Percentiles rank a stretch among this genome's conserved stretches.
Evolutionary conservation across 2,113 vertebrate species (phyloP).

Genomic region (Microtus ochrogaster): DNA sequence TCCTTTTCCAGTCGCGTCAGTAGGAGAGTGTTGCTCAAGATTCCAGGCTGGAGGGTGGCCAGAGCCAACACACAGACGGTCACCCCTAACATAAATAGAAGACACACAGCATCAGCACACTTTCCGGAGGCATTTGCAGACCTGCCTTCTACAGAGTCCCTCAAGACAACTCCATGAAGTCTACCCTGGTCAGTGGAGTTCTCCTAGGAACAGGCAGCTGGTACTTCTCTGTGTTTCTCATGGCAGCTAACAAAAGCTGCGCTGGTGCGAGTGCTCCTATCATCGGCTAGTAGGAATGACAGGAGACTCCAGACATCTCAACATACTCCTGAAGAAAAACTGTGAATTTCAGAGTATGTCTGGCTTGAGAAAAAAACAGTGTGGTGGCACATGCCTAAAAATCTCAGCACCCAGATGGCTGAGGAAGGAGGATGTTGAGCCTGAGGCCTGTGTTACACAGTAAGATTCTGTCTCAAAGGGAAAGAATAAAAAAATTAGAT

Average conservation of each 20-base stretch:
- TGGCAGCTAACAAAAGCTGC: neutral
- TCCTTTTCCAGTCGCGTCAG: conserved; percentile 90
- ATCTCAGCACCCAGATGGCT: neutral
- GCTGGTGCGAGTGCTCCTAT: neutral
- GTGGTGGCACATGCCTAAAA: neutral
- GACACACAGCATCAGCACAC: neutral
- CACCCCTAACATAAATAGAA: conserved; percentile 85
- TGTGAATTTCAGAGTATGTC: neutral
- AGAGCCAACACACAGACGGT: conserved; percentile 91
- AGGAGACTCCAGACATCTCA: neutral
- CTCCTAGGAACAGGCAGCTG: neutral
- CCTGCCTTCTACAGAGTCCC: neutral
- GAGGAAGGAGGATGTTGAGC: neutral
- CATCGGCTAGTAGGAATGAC: neutral
- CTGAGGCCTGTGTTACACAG: neutral
- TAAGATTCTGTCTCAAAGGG: neutral
- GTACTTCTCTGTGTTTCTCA: neutral
- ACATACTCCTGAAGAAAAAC: neutral
- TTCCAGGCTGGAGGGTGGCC: conserved; percentile 84
- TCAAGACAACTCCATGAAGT: neutral
- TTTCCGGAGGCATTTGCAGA: neutral
- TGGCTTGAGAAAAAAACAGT: neutral
- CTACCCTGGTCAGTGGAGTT: neutral
- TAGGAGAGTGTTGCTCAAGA: conserved; percentile 87
- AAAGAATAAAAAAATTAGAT: neutral